These are phyloP conservation scores for Eurypyga helias DNA, from an alignment of 2,113 vertebrate genomes.

Conservation along the genomic window DNA sequence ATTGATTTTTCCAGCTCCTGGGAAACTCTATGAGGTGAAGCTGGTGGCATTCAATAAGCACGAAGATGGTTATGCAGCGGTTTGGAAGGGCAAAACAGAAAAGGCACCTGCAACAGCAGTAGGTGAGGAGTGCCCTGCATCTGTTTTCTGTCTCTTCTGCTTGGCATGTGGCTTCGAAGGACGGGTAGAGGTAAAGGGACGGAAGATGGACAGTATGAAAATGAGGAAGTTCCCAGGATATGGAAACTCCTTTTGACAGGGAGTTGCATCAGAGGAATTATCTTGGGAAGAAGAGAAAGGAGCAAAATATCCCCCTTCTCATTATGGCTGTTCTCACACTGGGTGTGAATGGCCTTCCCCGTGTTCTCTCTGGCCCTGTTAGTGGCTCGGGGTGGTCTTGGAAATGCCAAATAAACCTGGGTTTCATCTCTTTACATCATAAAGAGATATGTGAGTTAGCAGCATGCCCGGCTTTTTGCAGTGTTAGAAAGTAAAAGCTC, in stretches of 20 bases:
- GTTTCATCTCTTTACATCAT: rapidly evolving
- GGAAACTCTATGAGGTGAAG: constrained; percentile 91
- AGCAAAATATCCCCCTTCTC: background rate
- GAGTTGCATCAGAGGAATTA: background rate
- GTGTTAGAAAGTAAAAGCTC: background rate
- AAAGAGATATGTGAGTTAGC: background rate
- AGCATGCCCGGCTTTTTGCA: background rate
- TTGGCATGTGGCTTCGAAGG: background rate
- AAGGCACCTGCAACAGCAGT: constrained; percentile 77
- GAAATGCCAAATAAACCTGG: background rate
- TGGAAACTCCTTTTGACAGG: background rate
- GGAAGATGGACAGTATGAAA: background rate
- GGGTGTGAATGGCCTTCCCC: background rate
- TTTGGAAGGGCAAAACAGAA: constrained; percentile 95
- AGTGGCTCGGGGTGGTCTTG: background rate
- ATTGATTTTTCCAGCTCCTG: constrained; percentile 80
- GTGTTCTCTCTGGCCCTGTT: rapidly evolving
- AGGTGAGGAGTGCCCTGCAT: constrained; percentile 9
- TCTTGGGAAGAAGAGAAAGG: background rate
- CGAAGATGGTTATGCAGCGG: constrained; percentile 86
- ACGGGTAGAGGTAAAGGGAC: background rate
- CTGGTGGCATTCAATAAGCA: constrained; percentile 93
- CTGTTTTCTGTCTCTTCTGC: background rate
- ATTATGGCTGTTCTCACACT: background rate
- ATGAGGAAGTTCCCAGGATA: background rate